Evolutionary conservation across 2,888 invertebrate genomes (phyloP), one percentile per base, ranked within the genome.

Genomic region (Drosophila pullipes): DNA sequence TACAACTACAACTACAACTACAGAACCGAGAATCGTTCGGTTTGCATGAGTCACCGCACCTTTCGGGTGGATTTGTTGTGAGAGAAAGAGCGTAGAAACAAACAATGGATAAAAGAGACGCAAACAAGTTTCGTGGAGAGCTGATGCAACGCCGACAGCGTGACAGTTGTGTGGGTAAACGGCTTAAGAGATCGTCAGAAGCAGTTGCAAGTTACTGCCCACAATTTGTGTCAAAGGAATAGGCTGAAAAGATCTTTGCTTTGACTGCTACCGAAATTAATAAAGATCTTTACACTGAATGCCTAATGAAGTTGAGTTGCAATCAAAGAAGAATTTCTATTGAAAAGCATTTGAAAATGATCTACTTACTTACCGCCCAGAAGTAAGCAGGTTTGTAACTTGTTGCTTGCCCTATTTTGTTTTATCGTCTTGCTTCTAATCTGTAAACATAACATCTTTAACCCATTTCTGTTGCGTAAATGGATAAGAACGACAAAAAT

Each of bases 111-210:
- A 72, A 85, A 83, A 79, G 76, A 88, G 72, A 83, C 75, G 25
- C 55, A 88, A 85, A 85, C 85, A 83, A 80, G 89, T 85, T 83
- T 74, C 75, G 68, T 76, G 76, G 57, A 35, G 63, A 58, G 33
- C 31, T 41, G 50, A 59, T 37, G 47, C 50, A 66, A 49, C 61
- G 58, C 50, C 64, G 62, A 54, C 59, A 59, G 74, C 89, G 86
- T 85, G 85, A 85, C 86, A 85, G 78, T 83, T 85, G 89, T 88
- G 79, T 80, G 80, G 80, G 84, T 85, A 88, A 85, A 84, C 89
- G 75, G 85, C 89, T 85, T 88, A 81, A 70, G 52, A 68, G 84
- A 80, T 83, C 83, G 72, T 61, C 73, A 63, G 41, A 35, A 31
- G 47, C 47, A 47, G 37, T 49, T 62, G 59, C 54, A 65, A 67